Percentiles rank a stretch among this genome's conserved stretches.
Conservation (phyloP, 2,113 vertebrate species). For the Climacteris rufus region DNA sequence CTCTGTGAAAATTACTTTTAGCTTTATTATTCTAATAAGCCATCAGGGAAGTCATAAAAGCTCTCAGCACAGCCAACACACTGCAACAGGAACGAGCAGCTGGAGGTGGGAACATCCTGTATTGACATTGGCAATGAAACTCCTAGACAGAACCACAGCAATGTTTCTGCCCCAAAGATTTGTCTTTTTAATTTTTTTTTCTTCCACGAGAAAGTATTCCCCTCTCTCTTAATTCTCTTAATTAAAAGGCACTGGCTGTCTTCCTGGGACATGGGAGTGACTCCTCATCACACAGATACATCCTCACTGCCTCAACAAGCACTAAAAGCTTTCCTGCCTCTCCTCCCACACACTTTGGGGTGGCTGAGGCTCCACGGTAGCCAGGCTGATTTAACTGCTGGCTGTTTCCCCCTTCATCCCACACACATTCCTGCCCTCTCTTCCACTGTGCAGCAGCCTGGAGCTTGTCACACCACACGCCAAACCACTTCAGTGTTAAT, state of each 20-base stretch:
- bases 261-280: background rate
- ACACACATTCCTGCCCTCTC: slow-evolving; percentile 9
- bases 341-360: background rate
- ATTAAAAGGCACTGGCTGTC: background rate
- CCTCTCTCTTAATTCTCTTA: background rate
- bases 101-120: background rate
- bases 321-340: background rate
- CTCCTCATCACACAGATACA: background rate
- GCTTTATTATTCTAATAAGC: background rate
- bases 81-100: background rate
- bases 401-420: background rate
- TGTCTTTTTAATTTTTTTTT: background rate
- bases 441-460: background rate
- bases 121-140: background rate
- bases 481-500: background rate
- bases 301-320: background rate
- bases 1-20: background rate
- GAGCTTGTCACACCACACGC: background rate
- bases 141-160: background rate
- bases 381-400: background rate
- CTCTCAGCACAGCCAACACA: background rate
- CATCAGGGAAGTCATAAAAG: background rate
- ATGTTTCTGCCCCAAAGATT: background rate
- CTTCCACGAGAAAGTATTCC: background rate
- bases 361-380: background rate